Conservation (phyloP, 2,113 vertebrate species). For the Mugil cephalus region DNA sequence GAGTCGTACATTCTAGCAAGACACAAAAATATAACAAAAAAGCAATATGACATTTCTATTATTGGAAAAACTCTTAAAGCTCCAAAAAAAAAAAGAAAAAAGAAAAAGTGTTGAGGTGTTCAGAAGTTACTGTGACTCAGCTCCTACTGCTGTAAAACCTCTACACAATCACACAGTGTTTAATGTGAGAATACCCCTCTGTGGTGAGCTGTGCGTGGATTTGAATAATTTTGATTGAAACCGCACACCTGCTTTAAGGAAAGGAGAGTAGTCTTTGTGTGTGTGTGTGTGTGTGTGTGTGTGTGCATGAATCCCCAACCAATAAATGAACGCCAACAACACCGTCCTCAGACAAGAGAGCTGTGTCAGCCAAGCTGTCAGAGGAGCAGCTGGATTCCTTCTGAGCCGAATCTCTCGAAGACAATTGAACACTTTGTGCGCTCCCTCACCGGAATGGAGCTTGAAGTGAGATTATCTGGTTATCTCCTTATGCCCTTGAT, state of each 20-base stretch:
- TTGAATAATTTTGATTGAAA: background rate
- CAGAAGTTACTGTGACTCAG: too few species aligned
- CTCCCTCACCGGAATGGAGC: slow-evolving; percentile 59
- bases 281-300: slow-evolving; percentile 15
- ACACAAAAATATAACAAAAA: too few species aligned
- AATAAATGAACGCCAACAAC: slow-evolving; percentile 51
- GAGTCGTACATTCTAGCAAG: background rate
- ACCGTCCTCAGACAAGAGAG: slow-evolving; percentile 27
- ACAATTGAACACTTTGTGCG: slow-evolving; percentile 62
- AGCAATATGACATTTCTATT: too few species aligned
- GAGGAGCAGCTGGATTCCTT: slow-evolving; percentile 53
- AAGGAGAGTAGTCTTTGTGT: slow-evolving; percentile 16
- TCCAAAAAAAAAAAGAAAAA: too few species aligned
- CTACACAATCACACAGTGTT: too few species aligned
- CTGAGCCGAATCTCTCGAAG: slow-evolving; percentile 43
- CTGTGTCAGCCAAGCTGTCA: slow-evolving; percentile 52
- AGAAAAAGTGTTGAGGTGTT: too few species aligned
- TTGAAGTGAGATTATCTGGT: slow-evolving; percentile 72
- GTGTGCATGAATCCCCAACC: slow-evolving; percentile 24
- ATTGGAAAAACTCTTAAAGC: too few species aligned
- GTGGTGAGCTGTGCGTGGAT: too few species aligned
- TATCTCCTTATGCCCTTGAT: slow-evolving; percentile 62
- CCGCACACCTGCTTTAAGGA: slow-evolving; percentile 5
- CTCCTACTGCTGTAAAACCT: too few species aligned
- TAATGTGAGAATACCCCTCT: too few species aligned